A percentile compares a stretch with the other conserved stretches of the same genome.
These are phyloP conservation scores for Diploscapter pachys DNA, from an alignment of 1,140 invertebrate species.

Conservation along the genomic window DNA sequence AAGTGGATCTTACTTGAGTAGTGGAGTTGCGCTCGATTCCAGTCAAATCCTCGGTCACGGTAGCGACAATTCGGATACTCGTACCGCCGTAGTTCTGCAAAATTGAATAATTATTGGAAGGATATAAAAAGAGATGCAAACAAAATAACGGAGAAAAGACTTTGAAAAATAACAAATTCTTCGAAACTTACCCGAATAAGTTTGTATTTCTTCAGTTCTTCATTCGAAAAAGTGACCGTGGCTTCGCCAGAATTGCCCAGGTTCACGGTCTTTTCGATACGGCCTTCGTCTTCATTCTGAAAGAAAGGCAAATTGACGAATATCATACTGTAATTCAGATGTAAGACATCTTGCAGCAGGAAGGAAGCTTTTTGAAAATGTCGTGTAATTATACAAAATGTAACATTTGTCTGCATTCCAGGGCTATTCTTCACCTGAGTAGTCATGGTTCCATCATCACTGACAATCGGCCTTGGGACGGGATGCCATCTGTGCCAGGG, in stretches of 20 bases:
- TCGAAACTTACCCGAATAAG: slow-evolving; percentile 11
- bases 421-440: slow-evolving; percentile 7
- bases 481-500: slow-evolving; percentile 52
- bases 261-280: slow-evolving; percentile 59
- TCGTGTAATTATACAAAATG: no score
- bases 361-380: no score
- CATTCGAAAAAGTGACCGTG: slow-evolving; percentile 51
- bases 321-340: no score
- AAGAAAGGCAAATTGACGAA: background rate
- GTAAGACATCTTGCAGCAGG: no score
- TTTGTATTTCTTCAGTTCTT: slow-evolving; percentile 46
- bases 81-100: slow-evolving; percentile 62
- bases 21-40: slow-evolving; percentile 67
- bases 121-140: background rate
- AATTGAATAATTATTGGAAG: slow-evolving; percentile 11
- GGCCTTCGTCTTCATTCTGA: slow-evolving; percentile 41
- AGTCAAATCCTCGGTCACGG: slow-evolving; percentile 69
- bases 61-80: slow-evolving; percentile 63
- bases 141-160: background rate
- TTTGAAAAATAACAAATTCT: background rate
- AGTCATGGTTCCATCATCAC: slow-evolving; percentile 32
- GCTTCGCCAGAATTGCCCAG: slow-evolving; percentile 55
- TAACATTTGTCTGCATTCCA: no score
- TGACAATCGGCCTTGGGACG: slow-evolving; percentile 20
- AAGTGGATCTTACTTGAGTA: slow-evolving; percentile 47